Evolutionary conservation across 2,888 invertebrate species (phyloP), one percentile per base, ranked within the genome.

Genomic region (Sinodicranocentrus sp.): DNA sequence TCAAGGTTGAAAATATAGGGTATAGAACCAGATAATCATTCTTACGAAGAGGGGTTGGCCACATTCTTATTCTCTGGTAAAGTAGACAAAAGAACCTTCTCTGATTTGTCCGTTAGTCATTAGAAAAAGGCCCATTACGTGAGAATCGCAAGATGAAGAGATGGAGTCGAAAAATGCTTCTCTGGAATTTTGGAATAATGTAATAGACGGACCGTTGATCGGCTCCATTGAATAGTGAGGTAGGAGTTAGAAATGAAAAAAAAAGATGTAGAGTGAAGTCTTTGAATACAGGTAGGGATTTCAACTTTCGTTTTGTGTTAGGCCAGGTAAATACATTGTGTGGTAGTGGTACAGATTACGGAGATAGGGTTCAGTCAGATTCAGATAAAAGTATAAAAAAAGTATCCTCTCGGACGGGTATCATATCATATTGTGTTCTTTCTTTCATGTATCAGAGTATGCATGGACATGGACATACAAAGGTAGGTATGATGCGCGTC

Each of bases 71-170:
- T 57, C 25, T 76, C 54, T 15, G 21, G 26, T 15, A 59, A 39
- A 54, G 19, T 33, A 76, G 75, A 76, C 52, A 65, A 76, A 25
- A 48, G 48, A 48, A 59, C 26, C 48, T 39, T 48, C 61, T 63
- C 52, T 52, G 26, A 63, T 75, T 77, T 68, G 77, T 68, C 77
- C 77, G 77, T 77, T 77, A 68, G 28, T 59, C 23, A 77, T 68
- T 59, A 68, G n/a, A 68, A 75, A 77, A 43, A 19, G 59, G 23
- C 26, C 63, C 65, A 23, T 68, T 77, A 68, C 76, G 68, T 76
- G 77, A 59, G 77, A 68, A 77, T 77, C 57, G 57, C 67, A 68
- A 68, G 26, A 54, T 43, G 43, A 77, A 59, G 54, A 68, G 67
- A 33, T 10, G 19, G 19, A 57, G 44, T 39, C 44, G 10, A 77